Evolutionary conservation across 2,888 invertebrate species (phyloP), one percentile per base, ranked within the genome.

Genomic region (Leptopterna dolabrata): DNA sequence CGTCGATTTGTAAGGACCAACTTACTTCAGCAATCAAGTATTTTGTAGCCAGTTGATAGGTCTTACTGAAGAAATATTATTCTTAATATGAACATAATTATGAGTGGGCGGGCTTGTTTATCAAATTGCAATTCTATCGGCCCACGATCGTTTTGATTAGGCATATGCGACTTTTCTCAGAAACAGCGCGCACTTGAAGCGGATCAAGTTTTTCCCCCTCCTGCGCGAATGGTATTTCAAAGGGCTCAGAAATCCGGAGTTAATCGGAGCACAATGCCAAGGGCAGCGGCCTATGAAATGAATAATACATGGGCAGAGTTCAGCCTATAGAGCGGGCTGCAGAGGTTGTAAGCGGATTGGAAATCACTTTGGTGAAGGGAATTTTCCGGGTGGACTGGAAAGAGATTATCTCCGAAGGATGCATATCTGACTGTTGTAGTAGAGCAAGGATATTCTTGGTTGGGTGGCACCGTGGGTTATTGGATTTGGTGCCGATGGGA

Each of bases 261-360:
- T 73, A 73, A 73, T 73, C 36, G 73, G 73, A 30, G 36, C 30
- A 73, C 73, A 73, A 73, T 73, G 30, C 73, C n/a, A 30, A n/a
- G 30, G n/a, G 55, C 81, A 55, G 81, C 51, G 51, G 81, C 24
- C 45, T 51, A 81, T 81, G 55, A 81, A 81, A 81, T 81, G 81
- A 81, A 81, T 81, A 81, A 81, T 81, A 55, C 81, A 81, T 78
- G 19, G 78, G 78, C 9, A 45, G 43, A 9, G 41, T 16, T 24
- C 45, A 29, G 29, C 1, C 36, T 3, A 11, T 55, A 29, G 81
- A 30, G 30, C 47, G 43, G 16, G 47, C 24, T 24, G 24, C 14
- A 29, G 51, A 81, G 81, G 81, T 81, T 81, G 81, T 81, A 81
- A 81, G 81, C 51, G 81, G 81, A 81, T 81, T 55, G 81, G 81